A percentile compares a stretch with the other conserved stretches of the same genome.
Conservation (phyloP, 2,797 vertebrate species). For the Trematomus bernacchii region DNA sequence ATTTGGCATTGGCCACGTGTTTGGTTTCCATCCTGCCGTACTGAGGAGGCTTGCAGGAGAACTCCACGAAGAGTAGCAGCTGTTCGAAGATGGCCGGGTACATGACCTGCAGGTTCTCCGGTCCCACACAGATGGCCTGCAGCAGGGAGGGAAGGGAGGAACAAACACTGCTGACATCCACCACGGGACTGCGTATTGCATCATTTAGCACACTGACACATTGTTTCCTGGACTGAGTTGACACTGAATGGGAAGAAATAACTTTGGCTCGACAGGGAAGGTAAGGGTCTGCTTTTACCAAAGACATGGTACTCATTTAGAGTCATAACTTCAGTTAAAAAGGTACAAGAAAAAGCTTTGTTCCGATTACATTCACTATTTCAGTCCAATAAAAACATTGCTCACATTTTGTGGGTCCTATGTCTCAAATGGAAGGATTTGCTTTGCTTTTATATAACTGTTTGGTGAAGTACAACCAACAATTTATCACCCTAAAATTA, state of each 20-base stretch:
- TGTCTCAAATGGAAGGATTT: neutral
- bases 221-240: conserved; percentile 42
- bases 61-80: conserved; percentile 97
- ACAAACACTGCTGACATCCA: conserved; percentile 77
- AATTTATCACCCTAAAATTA: neutral
- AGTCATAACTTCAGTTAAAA: neutral
- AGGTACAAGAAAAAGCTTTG: neutral
- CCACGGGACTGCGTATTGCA: conserved; percentile 59
- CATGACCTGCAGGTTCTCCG: conserved; percentile 99
- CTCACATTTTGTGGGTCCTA: neutral
- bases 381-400: neutral
- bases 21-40: conserved; percentile 99
- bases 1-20: conserved; percentile 98
- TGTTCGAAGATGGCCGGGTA: conserved; percentile 99
- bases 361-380: neutral
- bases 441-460: neutral
- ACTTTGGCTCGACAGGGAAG: neutral
- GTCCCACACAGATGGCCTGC: conserved; percentile 97
- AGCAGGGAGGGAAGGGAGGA: conserved; percentile 72
- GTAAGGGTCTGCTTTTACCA: conserved; percentile 4
- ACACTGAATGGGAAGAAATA: conserved; percentile 24
- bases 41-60: conserved; percentile 98
- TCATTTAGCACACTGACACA: conserved; percentile 60
- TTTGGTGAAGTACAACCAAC: neutral
- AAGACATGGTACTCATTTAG: neutral